phyloP scores from a whole-genome alignment of 2,888 invertebrate species.

The Calliphora vomitoria region DNA sequence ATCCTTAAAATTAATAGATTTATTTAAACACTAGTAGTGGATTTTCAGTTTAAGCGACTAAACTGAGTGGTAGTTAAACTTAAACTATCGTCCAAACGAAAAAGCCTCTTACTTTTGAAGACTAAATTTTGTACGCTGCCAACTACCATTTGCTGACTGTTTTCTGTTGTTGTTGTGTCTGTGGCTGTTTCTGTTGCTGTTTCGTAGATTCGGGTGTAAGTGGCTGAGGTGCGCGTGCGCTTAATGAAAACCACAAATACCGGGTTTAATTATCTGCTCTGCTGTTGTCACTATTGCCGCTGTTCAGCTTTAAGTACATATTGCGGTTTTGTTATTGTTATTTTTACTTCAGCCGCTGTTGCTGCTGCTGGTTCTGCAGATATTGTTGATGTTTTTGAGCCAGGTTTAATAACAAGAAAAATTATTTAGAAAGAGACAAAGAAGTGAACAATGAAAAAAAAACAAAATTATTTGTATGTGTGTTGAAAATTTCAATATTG shows the following conservation, averaged over 20 bases:
- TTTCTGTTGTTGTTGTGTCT: constrained; percentile 11
- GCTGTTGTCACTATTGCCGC: constrained; percentile 47
- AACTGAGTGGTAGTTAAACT: constrained; percentile 83
- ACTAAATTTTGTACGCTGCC: constrained; percentile 76
- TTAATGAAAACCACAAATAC: constrained; percentile 66
- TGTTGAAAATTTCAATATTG: constrained; percentile 52
- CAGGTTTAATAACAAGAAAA: constrained; percentile 48
- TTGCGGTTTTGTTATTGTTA: constrained; percentile 47
- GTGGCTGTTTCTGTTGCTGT: not conserved
- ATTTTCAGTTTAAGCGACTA: constrained; percentile 67
- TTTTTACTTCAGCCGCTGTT: constrained; percentile 19
- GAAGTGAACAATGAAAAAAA: constrained; percentile 30
- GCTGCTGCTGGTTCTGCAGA: constrained; percentile 3
- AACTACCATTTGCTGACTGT: constrained; percentile 3
- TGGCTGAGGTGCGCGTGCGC: constrained; percentile 74
- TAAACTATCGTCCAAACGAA: constrained; percentile 83
- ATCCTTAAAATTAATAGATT: constrained; percentile 49
- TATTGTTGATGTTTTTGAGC: constrained; percentile 36
- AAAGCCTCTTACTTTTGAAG: constrained; percentile 84
- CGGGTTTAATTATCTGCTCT: constrained; percentile 63
- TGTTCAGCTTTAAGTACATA: constrained; percentile 18
- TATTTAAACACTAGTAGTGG: constrained; percentile 53
- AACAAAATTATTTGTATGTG: constrained; percentile 4
- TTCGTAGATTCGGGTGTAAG: constrained; percentile 65
- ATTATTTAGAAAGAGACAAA: constrained; percentile 60